A percentile compares a stretch with the other conserved stretches of the same genome.
Evolutionary conservation across 2,113 vertebrate species (phyloP).

Genomic region (Gopherus flavomarginatus): DNA sequence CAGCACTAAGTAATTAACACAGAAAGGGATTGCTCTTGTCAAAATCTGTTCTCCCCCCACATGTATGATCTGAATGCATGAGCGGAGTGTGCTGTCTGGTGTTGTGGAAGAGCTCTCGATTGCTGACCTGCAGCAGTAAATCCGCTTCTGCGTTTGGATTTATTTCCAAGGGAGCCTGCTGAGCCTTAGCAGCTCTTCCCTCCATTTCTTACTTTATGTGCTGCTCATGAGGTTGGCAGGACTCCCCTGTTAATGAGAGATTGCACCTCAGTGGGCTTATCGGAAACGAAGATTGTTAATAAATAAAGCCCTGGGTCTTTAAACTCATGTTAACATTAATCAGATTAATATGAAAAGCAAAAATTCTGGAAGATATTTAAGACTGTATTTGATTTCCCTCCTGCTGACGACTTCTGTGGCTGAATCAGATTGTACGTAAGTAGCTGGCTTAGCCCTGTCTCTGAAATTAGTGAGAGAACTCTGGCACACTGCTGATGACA

Average conservation of each 20-base stretch:
- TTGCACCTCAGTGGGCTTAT: constrained; percentile 38
- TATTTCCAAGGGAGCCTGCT: constrained; percentile 29
- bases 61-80: background rate
- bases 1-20: background rate
- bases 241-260: constrained; percentile 18
- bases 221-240: constrained; percentile 51
- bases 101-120: constrained; percentile 45
- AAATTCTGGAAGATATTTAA: background rate
- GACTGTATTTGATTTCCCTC: constrained; percentile 25
- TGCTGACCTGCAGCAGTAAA: constrained; percentile 54
- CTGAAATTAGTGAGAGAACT: background rate
- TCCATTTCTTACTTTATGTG: background rate
- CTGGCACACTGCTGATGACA: background rate
- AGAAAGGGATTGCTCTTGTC: background rate
- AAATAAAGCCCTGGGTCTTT: constrained; percentile 64
- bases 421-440: background rate
- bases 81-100: background rate
- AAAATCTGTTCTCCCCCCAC: background rate
- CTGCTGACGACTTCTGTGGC: background rate
- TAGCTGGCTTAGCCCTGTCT: background rate
- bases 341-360: constrained; percentile 50
- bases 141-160: constrained; percentile 22
- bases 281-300: constrained; percentile 52
- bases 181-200: constrained; percentile 35
- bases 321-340: constrained; percentile 60